Evolutionary conservation across 2,888 invertebrate genomes (phyloP).

Genomic region (Tuta absoluta): DNA sequence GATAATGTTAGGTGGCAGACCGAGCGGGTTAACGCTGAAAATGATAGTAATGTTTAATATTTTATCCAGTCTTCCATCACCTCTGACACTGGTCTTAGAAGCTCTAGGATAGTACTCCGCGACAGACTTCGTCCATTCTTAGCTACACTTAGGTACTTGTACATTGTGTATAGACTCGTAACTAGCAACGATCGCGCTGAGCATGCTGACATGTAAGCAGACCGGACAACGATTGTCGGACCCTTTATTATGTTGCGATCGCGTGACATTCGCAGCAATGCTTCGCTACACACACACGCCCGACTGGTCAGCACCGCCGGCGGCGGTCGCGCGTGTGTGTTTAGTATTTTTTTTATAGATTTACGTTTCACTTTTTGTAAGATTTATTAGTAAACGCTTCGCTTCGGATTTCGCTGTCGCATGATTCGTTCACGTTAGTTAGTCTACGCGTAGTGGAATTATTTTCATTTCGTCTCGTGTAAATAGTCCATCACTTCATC

Average conservation of each 20-base stretch:
- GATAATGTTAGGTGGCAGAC: slow-evolving; percentile 52
- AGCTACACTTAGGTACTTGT: slow-evolving; percentile 61
- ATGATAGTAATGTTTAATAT: slow-evolving; percentile 38
- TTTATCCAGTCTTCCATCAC: slow-evolving; percentile 67
- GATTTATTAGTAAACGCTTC: slow-evolving; percentile 44
- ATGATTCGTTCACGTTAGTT: slow-evolving; percentile 44
- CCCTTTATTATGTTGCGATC: background rate
- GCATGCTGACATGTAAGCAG: slow-evolving; percentile 41
- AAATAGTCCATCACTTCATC: slow-evolving; percentile 47
- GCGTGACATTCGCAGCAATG: background rate
- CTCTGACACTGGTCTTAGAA: slow-evolving; percentile 33
- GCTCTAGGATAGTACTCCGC: slow-evolving; percentile 49
- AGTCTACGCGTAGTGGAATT: slow-evolving; percentile 58
- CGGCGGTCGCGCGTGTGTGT: background rate
- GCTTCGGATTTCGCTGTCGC: slow-evolving; percentile 54
- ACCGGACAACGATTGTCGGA: slow-evolving; percentile 27
- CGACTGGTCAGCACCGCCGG: background rate
- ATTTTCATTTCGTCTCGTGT: slow-evolving; percentile 39
- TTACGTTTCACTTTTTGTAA: slow-evolving; percentile 40
- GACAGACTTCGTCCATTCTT: slow-evolving; percentile 67
- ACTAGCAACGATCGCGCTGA: slow-evolving; percentile 32
- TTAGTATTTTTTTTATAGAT: slow-evolving; percentile 33
- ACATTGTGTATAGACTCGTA: slow-evolving; percentile 56
- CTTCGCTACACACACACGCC: background rate
- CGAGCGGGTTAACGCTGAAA: slow-evolving; percentile 32